These are phyloP conservation scores for Phymatocera aterrima DNA, from an alignment of 2,888 invertebrate genomes.

Conservation along the genomic window DNA sequence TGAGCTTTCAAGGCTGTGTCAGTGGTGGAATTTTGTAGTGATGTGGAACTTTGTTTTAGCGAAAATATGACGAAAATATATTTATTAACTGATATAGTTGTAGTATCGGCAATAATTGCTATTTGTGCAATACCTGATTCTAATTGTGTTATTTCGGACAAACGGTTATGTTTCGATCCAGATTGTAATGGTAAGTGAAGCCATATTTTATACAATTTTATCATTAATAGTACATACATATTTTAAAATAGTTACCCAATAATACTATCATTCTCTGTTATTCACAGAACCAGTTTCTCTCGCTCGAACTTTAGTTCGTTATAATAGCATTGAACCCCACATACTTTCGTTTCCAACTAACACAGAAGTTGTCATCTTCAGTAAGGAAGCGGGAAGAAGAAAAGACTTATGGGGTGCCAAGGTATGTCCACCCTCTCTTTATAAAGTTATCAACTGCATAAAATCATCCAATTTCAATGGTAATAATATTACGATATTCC, in stretches of 20 bases:
- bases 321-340: conserved; percentile 77
- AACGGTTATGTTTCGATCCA: conserved; percentile 83
- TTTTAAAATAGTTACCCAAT: no score
- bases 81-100: conserved; percentile 57
- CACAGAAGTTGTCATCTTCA: conserved; percentile 79
- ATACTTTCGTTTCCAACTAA: conserved; percentile 80
- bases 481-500: not conserved
- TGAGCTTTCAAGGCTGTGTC: conserved; percentile 46
- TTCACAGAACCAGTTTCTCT: conserved; percentile 79
- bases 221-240: no score
- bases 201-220: conserved; percentile 66
- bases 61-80: conserved; percentile 68
- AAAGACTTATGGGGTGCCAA: conserved; percentile 82
- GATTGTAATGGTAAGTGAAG: conserved; percentile 81
- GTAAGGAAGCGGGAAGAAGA: conserved; percentile 83
- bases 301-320: conserved; percentile 79
- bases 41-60: conserved; percentile 70
- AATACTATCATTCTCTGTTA: not conserved
- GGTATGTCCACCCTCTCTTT: conserved; percentile 60
- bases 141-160: conserved; percentile 77
- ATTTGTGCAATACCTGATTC: conserved; percentile 58
- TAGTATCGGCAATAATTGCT: conserved; percentile 59
- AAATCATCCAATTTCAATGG: not conserved
- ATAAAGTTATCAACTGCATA: not conserved
- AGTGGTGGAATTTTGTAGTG: conserved; percentile 59